Evolutionary conservation across 1,140 invertebrate genomes (phyloP), one percentile per base, ranked within the genome.

Genomic region (Trissolcus basalis): DNA sequence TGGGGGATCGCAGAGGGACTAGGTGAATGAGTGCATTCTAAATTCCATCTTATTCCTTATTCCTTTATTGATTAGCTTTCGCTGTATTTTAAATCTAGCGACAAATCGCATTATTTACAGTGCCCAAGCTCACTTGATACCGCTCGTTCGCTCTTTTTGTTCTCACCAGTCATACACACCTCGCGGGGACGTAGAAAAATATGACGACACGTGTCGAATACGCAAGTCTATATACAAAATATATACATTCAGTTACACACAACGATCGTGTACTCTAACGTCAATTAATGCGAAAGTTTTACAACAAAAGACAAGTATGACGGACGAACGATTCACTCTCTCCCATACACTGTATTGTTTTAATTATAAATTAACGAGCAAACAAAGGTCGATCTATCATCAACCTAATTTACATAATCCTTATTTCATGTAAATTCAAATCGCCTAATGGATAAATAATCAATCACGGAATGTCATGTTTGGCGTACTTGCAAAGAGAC

Each of bases 131-230:
- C 60, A 41, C 75, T 27, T 54, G 69, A 69, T 75, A 67, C 39
- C 14, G 43, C 41, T 54, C 45, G 15, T 11, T 67, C 61, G 45
- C 44, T 3, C 32, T 15, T 49, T 10, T 6, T 60, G 51, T 49
- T 64, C 63, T 79, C 63, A 55, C 58, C 49, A 49, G 78, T 27
- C 19, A 27, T 1, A 27, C 19, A 27, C 19, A 27, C 19, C 19
- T 27, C 19, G 19, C 19, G 19, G 76, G 61, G 79, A 84, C 81
- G 86, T 88, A 88, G 81, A 88, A 88, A 88, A 88, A 88, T 88
- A 88, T 88, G 82, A 88, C 81, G 83, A 83, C 84, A 83, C 77
- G 74, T 78, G 77, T 79, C 79, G 81, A 81, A 80, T 77, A 75
- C 76, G 76, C 75, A 80, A 71, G 73, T 79, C 75, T 84, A 86